Percentiles rank a stretch among this genome's conserved stretches.
These are phyloP conservation scores for Lasioglossum calceatum DNA, from an alignment of 2,888 invertebrate genomes.

Conservation along the genomic window DNA sequence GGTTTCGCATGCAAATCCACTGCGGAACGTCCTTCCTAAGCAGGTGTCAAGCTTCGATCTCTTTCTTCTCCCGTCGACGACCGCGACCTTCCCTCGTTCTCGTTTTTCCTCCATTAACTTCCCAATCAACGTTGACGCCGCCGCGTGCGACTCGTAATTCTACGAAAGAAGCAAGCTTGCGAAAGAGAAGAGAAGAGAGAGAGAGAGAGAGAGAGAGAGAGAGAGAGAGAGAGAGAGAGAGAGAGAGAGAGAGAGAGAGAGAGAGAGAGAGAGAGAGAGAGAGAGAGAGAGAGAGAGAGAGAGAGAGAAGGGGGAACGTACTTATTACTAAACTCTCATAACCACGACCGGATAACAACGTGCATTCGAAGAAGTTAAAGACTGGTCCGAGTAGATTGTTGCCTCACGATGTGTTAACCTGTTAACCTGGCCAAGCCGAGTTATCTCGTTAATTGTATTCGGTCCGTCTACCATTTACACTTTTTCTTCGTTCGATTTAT, in stretches of 20 bases:
- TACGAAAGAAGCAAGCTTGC: slow-evolving; percentile 12
- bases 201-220: neutral
- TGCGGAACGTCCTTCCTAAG: neutral
- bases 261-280: neutral
- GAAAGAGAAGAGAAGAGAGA: neutral
- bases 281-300: neutral
- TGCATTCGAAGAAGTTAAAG: neutral
- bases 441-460: slow-evolving; percentile 2
- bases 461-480: neutral
- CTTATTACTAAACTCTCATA: slow-evolving; percentile 34
- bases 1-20: neutral
- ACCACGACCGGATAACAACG: neutral
- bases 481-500: neutral
- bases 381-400: neutral
- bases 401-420: neutral
- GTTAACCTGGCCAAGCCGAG: neutral
- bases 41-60: neutral
- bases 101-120: slow-evolving; percentile 66
- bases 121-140: slow-evolving; percentile 65
- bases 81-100: slow-evolving; percentile 71
- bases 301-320: neutral
- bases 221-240: neutral
- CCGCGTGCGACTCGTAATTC: slow-evolving; percentile 37
- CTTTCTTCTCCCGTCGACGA: slow-evolving; percentile 62
- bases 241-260: neutral